Conservation (phyloP, 2,113 vertebrate genomes). For the Ploceus nigricollis region DNA sequence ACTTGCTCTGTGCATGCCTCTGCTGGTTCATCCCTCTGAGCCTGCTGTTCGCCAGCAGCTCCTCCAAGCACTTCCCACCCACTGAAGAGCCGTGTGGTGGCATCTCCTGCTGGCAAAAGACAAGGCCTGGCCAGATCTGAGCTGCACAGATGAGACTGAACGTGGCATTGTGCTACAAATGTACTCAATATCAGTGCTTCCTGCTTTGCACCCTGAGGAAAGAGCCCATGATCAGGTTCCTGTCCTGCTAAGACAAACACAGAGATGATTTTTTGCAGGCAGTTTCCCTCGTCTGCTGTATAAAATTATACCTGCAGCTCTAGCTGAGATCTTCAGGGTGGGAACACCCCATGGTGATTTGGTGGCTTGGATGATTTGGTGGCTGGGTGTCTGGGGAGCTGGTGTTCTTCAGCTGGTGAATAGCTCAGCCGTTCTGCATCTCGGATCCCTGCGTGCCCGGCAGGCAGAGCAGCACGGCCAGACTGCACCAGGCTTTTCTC, state of each 20-base stretch:
- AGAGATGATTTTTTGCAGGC: neutral
- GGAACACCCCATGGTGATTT: neutral
- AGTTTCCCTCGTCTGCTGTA: rapidly evolving
- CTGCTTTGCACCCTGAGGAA: neutral
- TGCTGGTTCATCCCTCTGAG: conserved; percentile 60
- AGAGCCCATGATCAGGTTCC: neutral
- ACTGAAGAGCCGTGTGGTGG: neutral
- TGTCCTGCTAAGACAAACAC: neutral
- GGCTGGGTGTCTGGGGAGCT: neutral
- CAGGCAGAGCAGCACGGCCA: neutral
- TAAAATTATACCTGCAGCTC: neutral
- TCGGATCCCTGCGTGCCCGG: neutral
- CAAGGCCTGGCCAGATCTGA: conserved; percentile 27
- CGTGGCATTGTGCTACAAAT: neutral
- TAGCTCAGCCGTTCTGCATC: neutral
- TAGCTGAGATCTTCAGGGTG: neutral
- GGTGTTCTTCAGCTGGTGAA: neutral
- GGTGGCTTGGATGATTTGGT: neutral
- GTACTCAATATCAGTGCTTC: neutral
- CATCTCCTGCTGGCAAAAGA: conserved; percentile 49
- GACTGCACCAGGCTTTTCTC: neutral
- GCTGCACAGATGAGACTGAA: conserved; percentile 8
- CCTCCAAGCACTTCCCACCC: neutral
- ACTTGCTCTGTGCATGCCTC: conserved; percentile 45
- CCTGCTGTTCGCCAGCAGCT: conserved; percentile 44